Evolutionary conservation across 2,113 vertebrate species (phyloP).

Genomic region (Tricholaema leucomelas): DNA sequence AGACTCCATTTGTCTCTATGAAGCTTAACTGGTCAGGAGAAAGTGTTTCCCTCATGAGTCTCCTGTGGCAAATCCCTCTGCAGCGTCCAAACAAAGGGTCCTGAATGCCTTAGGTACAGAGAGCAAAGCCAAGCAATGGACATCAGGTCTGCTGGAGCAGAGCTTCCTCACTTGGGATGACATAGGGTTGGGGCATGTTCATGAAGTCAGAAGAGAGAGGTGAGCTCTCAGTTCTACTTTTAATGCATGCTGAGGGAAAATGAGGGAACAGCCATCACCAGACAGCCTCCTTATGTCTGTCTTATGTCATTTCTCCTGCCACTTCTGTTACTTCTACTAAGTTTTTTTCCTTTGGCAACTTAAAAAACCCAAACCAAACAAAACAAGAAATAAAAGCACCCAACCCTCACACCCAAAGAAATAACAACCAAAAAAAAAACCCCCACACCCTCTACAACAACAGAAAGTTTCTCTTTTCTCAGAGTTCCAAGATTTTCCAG

Average conservation of each 20-base stretch:
- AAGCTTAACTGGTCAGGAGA: background rate
- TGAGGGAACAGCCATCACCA: background rate
- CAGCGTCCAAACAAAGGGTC: background rate
- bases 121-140: background rate
- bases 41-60: background rate
- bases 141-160: rapidly evolving
- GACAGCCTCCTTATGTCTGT: background rate
- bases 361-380: background rate
- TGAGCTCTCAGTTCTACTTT: background rate
- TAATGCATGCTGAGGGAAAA: background rate
- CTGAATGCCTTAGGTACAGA: background rate
- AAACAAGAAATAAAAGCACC: too few species aligned
- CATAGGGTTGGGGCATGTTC: background rate
- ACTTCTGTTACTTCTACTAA: background rate
- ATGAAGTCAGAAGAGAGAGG: background rate
- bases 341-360: background rate
- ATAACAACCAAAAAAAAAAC: rapidly evolving
- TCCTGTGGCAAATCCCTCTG: background rate
- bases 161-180: background rate
- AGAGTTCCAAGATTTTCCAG: background rate
- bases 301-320: background rate
- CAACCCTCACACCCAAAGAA: rapidly evolving
- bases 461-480: background rate
- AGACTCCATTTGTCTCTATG: background rate
- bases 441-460: too few species aligned